Percentiles rank a stretch among this genome's conserved stretches.
Evolutionary conservation across 1,140 invertebrate genomes (phyloP).

Genomic region (Habropoda laboriosa): DNA sequence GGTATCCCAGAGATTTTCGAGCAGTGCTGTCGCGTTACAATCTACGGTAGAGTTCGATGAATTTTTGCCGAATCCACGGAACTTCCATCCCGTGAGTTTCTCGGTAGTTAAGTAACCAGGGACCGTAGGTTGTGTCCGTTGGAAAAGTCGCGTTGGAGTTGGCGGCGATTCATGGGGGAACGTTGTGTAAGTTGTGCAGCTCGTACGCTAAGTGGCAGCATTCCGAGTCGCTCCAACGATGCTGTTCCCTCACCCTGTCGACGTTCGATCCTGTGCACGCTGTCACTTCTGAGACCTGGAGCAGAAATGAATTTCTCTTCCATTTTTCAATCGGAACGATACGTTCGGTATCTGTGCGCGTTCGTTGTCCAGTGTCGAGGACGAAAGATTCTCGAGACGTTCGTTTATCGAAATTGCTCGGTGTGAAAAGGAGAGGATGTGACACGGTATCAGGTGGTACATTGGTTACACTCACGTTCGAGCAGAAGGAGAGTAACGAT

Average conservation of each 20-base stretch:
- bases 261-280: constrained; percentile 46
- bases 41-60: too few relatives aligned
- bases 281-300: constrained; percentile 67
- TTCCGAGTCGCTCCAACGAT: constrained; percentile 79
- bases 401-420: neutral
- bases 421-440: constrained; percentile 15
- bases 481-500: constrained; percentile 76
- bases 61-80: too few relatives aligned
- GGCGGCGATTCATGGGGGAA: constrained; percentile 1
- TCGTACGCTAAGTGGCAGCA: constrained; percentile 79
- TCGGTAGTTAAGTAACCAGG: too few relatives aligned
- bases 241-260: constrained; percentile 69
- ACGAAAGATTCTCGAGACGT: too few relatives aligned
- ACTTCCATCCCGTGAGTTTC: too few relatives aligned
- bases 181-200: constrained; percentile 71
- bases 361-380: too few relatives aligned
- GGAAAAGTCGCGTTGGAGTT: too few relatives aligned
- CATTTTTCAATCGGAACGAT: too few relatives aligned
- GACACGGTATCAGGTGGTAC: neutral
- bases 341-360: too few relatives aligned
- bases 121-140: too few relatives aligned
- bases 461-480: constrained; percentile 69
- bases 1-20: neutral
- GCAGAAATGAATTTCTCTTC: constrained; percentile 1
- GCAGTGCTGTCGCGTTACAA: too few relatives aligned